Conservation (phyloP, 2,797 vertebrate species). For the Gorsachius magnificus region DNA sequence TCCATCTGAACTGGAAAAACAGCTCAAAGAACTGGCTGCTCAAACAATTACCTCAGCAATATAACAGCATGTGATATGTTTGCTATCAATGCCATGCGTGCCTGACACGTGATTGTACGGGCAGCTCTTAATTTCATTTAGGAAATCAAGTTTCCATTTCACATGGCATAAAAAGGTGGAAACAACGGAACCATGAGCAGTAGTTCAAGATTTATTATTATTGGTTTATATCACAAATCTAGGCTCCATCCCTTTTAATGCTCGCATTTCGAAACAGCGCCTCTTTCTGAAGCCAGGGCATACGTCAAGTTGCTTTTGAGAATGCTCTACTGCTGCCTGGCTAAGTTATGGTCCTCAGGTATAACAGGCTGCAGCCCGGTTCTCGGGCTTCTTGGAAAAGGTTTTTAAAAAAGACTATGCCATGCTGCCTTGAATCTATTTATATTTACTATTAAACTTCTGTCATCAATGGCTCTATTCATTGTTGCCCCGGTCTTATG, state of each 20-base stretch:
- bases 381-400: neutral
- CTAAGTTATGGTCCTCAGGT: neutral
- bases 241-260: neutral
- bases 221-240: rapidly evolving
- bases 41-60: neutral
- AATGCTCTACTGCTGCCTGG: neutral
- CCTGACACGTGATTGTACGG: neutral
- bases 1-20: neutral
- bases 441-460: neutral
- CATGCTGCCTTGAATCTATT: neutral
- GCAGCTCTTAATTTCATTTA: neutral
- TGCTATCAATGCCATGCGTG: neutral
- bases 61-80: neutral
- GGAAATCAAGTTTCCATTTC: neutral
- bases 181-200: neutral
- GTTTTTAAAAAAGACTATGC: neutral
- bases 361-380: neutral
- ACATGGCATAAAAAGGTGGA: neutral
- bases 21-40: neutral
- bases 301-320: neutral
- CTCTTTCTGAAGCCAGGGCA: neutral
- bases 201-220: neutral
- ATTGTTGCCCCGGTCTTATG: neutral
- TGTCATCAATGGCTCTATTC: neutral
- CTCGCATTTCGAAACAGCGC: neutral